phyloP scores from a whole-genome alignment of 2,888 invertebrate species.

The Drosophila emarginata region DNA sequence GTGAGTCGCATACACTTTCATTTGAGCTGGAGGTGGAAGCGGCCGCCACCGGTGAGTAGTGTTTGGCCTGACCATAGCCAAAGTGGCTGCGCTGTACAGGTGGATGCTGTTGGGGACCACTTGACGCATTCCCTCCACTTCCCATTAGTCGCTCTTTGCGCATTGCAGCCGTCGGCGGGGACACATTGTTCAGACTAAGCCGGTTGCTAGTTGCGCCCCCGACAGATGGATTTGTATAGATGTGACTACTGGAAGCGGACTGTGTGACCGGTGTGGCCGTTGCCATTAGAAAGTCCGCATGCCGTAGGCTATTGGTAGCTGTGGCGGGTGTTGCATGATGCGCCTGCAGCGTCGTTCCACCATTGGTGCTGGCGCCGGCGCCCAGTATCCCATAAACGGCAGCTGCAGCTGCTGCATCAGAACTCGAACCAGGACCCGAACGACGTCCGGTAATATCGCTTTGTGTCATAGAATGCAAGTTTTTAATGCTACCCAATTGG shows the following conservation, averaged over 20 bases:
- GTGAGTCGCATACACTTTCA: slow-evolving; percentile 90
- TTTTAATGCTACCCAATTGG: slow-evolving; percentile 79
- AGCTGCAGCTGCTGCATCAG: slow-evolving; percentile 42
- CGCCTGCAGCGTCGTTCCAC: slow-evolving; percentile 67
- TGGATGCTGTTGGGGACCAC: slow-evolving; percentile 68
- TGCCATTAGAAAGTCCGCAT: slow-evolving; percentile 78
- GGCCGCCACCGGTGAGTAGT: slow-evolving; percentile 80
- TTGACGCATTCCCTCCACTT: slow-evolving; percentile 17
- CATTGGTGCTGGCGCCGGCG: slow-evolving; percentile 61
- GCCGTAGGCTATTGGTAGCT: slow-evolving; percentile 73
- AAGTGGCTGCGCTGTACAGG: slow-evolving; percentile 77
- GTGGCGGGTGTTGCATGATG: slow-evolving; percentile 80
- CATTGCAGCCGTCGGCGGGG: slow-evolving; percentile 79
- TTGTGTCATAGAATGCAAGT: slow-evolving; percentile 81
- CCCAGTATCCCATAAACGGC: slow-evolving; percentile 66
- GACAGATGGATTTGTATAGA: slow-evolving; percentile 54
- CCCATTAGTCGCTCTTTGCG: slow-evolving; percentile 76
- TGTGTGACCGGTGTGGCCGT: slow-evolving; percentile 76
- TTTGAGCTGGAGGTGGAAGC: slow-evolving; percentile 90
- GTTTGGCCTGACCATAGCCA: slow-evolving; percentile 79
- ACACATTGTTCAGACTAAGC: slow-evolving; percentile 76
- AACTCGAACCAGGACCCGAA: slow-evolving; percentile 54
- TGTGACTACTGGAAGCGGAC: slow-evolving; percentile 66
- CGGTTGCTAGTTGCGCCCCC: slow-evolving; percentile 62
- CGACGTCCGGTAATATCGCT: slow-evolving; percentile 80